Percentiles rank a stretch among this genome's conserved stretches.
phyloP scores from a whole-genome alignment of 2,797 vertebrate species.

The Sebastes steindachneri region DNA sequence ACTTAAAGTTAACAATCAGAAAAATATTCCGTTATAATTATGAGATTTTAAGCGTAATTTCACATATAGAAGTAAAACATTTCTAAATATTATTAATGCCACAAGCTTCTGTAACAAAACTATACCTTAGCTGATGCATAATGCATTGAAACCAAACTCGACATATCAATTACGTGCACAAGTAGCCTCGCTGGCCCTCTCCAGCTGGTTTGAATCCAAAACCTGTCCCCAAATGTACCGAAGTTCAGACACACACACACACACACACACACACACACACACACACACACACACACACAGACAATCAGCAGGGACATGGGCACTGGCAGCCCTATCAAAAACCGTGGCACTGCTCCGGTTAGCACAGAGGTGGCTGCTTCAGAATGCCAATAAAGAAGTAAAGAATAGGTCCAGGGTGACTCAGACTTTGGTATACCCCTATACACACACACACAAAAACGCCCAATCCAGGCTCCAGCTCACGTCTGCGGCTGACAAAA shows the following conservation, averaged over 20 bases:
- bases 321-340: constrained; percentile 41
- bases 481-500: constrained; percentile 60
- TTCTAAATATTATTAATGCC: neutral
- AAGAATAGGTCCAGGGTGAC: constrained; percentile 57
- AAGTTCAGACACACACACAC: neutral
- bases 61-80: neutral
- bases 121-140: neutral
- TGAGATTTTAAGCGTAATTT: neutral
- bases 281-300: neutral
- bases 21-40: neutral
- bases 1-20: neutral
- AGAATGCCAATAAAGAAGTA: constrained; percentile 57
- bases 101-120: neutral
- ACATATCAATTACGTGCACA: neutral
- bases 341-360: constrained; percentile 27
- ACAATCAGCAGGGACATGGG: neutral
- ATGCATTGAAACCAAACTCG: neutral
- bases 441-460: constrained; percentile 30
- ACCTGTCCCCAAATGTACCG: neutral
- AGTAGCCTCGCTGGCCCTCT: neutral
- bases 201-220: neutral
- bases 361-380: constrained; percentile 34
- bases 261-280: neutral
- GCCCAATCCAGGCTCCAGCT: constrained; percentile 29
- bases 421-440: constrained; percentile 33